These are phyloP conservation scores for Cephus runcator DNA, from an alignment of 2,888 invertebrate species.

Conservation along the genomic window DNA sequence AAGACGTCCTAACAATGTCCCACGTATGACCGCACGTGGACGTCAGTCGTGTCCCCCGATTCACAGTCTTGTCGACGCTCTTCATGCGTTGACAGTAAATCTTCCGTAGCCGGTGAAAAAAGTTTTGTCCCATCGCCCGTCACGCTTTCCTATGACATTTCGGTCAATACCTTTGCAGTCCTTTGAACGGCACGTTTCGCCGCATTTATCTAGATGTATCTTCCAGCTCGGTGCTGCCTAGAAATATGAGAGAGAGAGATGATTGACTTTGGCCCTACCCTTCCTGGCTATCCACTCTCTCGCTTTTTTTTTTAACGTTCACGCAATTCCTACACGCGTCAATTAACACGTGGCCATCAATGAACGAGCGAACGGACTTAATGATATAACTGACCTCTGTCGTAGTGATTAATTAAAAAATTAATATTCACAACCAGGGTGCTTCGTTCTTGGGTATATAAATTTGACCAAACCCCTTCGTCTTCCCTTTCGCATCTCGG, in stretches of 20 bases:
- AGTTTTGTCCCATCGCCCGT: slow-evolving; percentile 8
- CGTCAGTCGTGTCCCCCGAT: neutral
- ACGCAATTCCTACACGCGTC: slow-evolving; percentile 6
- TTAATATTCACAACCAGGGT: neutral
- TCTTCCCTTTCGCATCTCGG: neutral
- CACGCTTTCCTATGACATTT: slow-evolving; percentile 6
- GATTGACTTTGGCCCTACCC: slow-evolving; percentile 42
- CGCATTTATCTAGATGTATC: slow-evolving; percentile 63
- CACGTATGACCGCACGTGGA: neutral
- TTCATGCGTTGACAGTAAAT: slow-evolving; percentile 22
- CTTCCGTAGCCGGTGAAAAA: neutral
- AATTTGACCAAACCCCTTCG: neutral
- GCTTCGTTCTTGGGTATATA: neutral
- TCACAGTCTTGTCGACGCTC: neutral
- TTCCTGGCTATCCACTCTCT: neutral
- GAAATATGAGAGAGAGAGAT: slow-evolving; percentile 51
- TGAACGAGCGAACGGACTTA: neutral
- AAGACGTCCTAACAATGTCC: neutral
- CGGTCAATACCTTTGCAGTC: slow-evolving; percentile 40
- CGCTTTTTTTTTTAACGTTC: neutral
- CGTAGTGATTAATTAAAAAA: neutral
- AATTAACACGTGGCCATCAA: neutral
- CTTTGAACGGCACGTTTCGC: slow-evolving; percentile 51
- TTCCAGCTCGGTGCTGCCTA: slow-evolving; percentile 48
- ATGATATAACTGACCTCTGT: neutral